Percentiles rank a stretch among this genome's conserved stretches.
phyloP scores from a whole-genome alignment of 2,113 vertebrate species.

The Anser brachyrhynchus region DNA sequence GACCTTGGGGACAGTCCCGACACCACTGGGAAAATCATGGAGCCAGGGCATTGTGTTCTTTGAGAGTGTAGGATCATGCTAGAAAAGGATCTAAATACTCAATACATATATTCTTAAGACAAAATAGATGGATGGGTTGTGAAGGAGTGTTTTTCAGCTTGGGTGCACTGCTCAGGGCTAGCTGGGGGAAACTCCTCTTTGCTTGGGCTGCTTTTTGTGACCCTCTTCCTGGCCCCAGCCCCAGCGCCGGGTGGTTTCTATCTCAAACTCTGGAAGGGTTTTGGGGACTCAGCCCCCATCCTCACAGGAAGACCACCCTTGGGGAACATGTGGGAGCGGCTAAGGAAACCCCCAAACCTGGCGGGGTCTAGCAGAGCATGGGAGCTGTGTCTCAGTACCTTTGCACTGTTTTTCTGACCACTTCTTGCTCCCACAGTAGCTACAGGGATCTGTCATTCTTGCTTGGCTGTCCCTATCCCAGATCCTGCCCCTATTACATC shows the following conservation, averaged over 20 bases:
- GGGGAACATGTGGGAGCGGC: background rate
- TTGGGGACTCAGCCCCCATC: background rate
- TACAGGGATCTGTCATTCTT: rapidly evolving
- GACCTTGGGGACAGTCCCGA: background rate
- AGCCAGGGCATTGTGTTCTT: background rate
- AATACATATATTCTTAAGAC: background rate
- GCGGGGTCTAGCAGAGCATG: background rate
- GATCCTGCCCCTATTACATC: background rate
- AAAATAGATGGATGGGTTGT: background rate
- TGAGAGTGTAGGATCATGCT: background rate
- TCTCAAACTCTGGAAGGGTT: background rate
- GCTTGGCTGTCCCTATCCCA: background rate
- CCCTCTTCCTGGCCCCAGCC: background rate
- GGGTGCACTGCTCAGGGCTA: background rate
- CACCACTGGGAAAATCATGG: background rate
- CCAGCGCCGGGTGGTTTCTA: background rate
- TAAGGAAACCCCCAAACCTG: background rate
- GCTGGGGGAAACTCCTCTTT: background rate
- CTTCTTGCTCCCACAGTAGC: background rate
- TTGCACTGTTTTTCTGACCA: background rate
- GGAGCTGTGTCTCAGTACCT: background rate
- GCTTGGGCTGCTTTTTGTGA: background rate
- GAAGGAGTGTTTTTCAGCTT: background rate
- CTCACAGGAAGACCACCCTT: background rate
- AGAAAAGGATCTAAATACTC: background rate